Evolutionary conservation across 2,797 vertebrate species (phyloP), one percentile per base, ranked within the genome.

Genomic region (Pseudopleuronectes americanus): DNA sequence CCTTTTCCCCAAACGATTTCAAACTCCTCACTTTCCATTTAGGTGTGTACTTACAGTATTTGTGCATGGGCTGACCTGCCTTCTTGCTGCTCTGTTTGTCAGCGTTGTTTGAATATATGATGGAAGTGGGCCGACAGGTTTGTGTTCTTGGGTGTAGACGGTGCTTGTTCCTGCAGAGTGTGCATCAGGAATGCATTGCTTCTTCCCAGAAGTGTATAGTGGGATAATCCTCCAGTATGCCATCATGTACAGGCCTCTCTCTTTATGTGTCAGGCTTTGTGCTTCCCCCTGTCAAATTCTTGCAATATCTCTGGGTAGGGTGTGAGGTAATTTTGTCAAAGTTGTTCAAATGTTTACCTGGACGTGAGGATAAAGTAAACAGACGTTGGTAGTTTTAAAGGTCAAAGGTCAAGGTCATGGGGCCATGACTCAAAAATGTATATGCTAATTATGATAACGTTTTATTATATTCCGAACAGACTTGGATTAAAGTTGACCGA

Each of bases 81-180:
- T 45, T 9, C 54, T 56, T 43, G 59, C 43, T 47, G 53, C 14
- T 38, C 13, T 43, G 49, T 45, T 58, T 47, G 12, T 48, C 36
- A 16, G 38, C 14, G 16, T 16, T 6, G 41, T 43, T 6, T 43
- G 41, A 43, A 61, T 33, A 31, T 48, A 61, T 58, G 33, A 59
- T 76, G 38, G 55, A 74, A 64, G 54, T 76, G 38, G 59, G 53
- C 65, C 74, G 64, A 43, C 16, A 43, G 41, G 74, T 57, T 60
- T 41, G 57, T 71, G 61, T 38, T 84, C 53, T 68, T 65, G 56
- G 63, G 64, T 24, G 6, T 26, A 51, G 53, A 60, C 38, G 70
- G 71, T 56, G 57, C 57, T 61, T 84, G 69, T 80, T 82, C 60
- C 76, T 81, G 72, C 53, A 74, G 60, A 62, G 16, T 3, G 19